Conservation (phyloP, 2,797 vertebrate genomes). For the Pitangus sulphuratus region DNA sequence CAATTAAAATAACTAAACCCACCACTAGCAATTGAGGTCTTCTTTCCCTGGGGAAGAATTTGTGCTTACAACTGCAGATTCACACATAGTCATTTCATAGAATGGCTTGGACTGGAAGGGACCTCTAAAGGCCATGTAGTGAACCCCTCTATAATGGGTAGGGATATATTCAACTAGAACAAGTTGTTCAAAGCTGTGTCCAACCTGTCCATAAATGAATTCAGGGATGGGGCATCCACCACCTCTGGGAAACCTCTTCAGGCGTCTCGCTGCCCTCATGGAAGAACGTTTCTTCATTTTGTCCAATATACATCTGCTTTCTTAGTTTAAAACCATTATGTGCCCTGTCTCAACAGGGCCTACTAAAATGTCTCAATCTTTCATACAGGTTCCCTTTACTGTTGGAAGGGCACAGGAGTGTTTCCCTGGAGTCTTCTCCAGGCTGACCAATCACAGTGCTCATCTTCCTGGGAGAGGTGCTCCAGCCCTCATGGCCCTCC, state of each 20-base stretch:
- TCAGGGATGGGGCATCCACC: too few species aligned
- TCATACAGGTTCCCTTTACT: background rate
- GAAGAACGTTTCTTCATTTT: background rate
- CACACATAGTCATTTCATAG: background rate
- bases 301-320: fast-evolving
- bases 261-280: background rate
- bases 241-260: background rate
- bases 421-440: background rate
- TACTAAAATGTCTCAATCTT: background rate
- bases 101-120: background rate
- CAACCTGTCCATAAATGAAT: fast-evolving
- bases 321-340: background rate
- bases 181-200: background rate
- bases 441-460: background rate
- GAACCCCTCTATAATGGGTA: background rate
- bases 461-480: background rate
- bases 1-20: background rate
- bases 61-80: background rate
- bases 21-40: background rate
- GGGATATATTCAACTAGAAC: background rate
- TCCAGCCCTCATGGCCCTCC: background rate
- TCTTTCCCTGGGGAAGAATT: background rate
- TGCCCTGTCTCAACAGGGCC: fast-evolving
- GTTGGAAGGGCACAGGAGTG: background rate
- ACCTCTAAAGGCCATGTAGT: background rate